A percentile compares a stretch with the other conserved stretches of the same genome.
Evolutionary conservation across 2,113 vertebrate genomes (phyloP).

Genomic region (Gymnocephalus cernua): DNA sequence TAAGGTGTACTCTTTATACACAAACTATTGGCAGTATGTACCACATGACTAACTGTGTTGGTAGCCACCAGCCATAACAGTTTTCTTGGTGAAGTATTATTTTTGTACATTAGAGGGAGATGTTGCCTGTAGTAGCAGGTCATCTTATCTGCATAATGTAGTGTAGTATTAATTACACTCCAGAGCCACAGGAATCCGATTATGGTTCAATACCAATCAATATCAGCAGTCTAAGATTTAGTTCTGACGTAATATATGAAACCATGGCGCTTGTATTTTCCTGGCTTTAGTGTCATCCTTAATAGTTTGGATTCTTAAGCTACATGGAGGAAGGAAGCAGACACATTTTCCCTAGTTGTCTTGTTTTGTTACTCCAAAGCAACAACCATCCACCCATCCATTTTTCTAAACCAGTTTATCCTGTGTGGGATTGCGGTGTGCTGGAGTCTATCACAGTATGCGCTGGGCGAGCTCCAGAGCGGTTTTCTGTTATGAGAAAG

Average conservation of each 20-base stretch:
- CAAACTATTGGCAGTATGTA: background rate
- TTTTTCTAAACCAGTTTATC: background rate
- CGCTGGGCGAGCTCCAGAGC: conserved; percentile 6
- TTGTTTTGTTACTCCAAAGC: background rate
- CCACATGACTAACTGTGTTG: background rate
- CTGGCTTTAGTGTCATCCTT: background rate
- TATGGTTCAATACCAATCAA: background rate
- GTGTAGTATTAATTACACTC: background rate
- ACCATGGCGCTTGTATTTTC: background rate
- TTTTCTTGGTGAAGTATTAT: conserved; percentile 1
- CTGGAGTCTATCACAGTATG: conserved; percentile 10
- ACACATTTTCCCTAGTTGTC: background rate
- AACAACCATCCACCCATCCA: background rate
- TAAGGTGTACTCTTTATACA: background rate
- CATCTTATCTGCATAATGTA: background rate
- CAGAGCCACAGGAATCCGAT: background rate
- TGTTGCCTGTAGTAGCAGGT: background rate
- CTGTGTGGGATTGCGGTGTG: background rate
- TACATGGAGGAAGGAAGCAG: background rate
- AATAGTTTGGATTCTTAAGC: background rate
- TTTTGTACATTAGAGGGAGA: conserved; percentile 32
- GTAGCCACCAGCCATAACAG: background rate
- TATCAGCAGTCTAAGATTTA: background rate
- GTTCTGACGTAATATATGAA: background rate
- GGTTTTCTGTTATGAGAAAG: conserved; percentile 29